Percentiles rank a stretch among this genome's conserved stretches.
These are phyloP conservation scores for Tachina fera DNA, from an alignment of 2,888 invertebrate species.

Conservation along the genomic window DNA sequence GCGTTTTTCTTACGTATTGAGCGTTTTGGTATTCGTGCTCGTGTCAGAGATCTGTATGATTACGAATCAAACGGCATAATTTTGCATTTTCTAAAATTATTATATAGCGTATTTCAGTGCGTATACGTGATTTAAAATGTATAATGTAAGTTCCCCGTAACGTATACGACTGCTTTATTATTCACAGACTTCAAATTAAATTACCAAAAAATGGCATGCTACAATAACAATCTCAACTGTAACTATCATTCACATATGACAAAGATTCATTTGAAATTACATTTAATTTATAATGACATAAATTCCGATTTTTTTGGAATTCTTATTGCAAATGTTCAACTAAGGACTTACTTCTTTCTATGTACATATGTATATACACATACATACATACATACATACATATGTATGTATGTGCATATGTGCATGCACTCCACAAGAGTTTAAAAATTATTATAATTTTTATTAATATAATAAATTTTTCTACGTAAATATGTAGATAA, in stretches of 20 bases:
- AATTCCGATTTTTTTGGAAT: conserved; percentile 36
- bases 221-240: not conserved
- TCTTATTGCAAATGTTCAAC: conserved; percentile 12
- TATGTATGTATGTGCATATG: not conserved
- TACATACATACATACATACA: not conserved
- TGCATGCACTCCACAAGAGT: not conserved
- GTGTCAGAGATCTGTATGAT: too few relatives aligned
- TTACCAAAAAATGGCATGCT: not conserved
- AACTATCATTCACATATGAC: conserved; percentile 36
- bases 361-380: not conserved
- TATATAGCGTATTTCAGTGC: too few relatives aligned
- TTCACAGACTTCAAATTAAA: not conserved
- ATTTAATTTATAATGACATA: conserved; percentile 51
- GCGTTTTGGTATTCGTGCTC: too few relatives aligned
- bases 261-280: conserved; percentile 43
- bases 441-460: conserved; percentile 3
- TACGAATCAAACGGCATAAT: too few relatives aligned
- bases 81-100: too few relatives aligned
- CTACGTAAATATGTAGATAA: not conserved
- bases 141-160: too few relatives aligned
- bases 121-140: too few relatives aligned
- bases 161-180: too few relatives aligned
- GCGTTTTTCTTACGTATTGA: too few relatives aligned
- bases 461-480: conserved; percentile 19
- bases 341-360: not conserved